phyloP scores from a whole-genome alignment of 2,113 vertebrate genomes.

The Isichthys henryi region DNA sequence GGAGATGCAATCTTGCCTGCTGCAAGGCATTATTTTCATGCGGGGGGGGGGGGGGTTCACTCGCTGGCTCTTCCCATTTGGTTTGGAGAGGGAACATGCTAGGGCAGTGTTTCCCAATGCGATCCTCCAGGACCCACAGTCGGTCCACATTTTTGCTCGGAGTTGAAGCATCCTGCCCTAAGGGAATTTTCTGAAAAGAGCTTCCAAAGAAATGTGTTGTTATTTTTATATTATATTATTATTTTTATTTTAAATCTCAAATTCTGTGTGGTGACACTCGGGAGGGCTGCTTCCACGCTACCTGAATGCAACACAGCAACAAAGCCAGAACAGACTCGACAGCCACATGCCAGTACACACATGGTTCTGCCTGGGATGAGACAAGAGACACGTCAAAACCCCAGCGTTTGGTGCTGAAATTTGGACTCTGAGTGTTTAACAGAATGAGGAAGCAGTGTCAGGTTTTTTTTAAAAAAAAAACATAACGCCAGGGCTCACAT shows the following conservation, averaged over 20 bases:
- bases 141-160: neutral
- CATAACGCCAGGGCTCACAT: neutral
- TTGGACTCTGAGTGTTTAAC: neutral
- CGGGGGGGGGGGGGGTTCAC: too few relatives aligned
- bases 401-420: neutral
- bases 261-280: neutral
- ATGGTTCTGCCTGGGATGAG: neutral
- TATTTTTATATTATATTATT: neutral
- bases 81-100: neutral
- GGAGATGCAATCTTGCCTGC: too few relatives aligned
- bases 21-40: too few relatives aligned
- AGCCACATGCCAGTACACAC: neutral
- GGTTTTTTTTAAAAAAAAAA: neutral
- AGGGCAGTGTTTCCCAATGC: neutral
- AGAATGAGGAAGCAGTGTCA: neutral
- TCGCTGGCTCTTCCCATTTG: neutral
- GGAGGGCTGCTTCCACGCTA: neutral
- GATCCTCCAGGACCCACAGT: neutral
- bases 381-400: neutral
- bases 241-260: neutral
- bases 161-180: neutral
- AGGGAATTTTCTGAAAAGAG: neutral
- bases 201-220: neutral
- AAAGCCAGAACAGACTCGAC: too few relatives aligned
- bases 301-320: neutral